These are phyloP conservation scores for Ferdinandea cuprea DNA, from an alignment of 2,888 invertebrate species.

Conservation along the genomic window DNA sequence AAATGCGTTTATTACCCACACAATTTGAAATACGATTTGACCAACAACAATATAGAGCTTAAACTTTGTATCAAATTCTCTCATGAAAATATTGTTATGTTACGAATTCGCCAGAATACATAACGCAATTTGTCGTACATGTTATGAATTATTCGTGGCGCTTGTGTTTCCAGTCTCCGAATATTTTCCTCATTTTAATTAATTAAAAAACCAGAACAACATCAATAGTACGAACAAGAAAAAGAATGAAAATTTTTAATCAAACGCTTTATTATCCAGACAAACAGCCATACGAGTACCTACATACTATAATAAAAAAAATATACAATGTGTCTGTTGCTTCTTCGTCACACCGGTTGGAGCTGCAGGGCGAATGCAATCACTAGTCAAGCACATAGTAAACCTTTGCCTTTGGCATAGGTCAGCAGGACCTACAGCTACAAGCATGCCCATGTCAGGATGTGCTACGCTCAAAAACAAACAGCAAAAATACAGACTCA, in stretches of 20 bases:
- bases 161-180: constrained; percentile 2
- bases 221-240: constrained; percentile 39
- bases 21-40: too few relatives aligned
- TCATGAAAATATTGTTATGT: not conserved
- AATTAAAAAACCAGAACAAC: constrained; percentile 45
- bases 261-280: constrained; percentile 50
- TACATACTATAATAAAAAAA: constrained; percentile 17
- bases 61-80: not conserved
- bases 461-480: not conserved
- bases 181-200: constrained; percentile 28
- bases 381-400: constrained; percentile 36
- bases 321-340: constrained; percentile 49
- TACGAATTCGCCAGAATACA: not conserved
- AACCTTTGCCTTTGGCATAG: constrained; percentile 35
- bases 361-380: constrained; percentile 27
- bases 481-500: constrained; percentile 1
- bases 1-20: too few relatives aligned
- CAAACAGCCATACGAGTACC: too few relatives aligned
- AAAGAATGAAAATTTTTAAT: constrained; percentile 44
- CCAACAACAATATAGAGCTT: not conserved
- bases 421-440: constrained; percentile 12
- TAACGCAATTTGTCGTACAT: constrained; percentile 9
- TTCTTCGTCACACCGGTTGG: constrained; percentile 39
- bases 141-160: constrained; percentile 29
- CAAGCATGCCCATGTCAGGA: constrained; percentile 2